Conservation (phyloP, 2,888 invertebrate species). For the Didymodactylos carnosus region DNA sequence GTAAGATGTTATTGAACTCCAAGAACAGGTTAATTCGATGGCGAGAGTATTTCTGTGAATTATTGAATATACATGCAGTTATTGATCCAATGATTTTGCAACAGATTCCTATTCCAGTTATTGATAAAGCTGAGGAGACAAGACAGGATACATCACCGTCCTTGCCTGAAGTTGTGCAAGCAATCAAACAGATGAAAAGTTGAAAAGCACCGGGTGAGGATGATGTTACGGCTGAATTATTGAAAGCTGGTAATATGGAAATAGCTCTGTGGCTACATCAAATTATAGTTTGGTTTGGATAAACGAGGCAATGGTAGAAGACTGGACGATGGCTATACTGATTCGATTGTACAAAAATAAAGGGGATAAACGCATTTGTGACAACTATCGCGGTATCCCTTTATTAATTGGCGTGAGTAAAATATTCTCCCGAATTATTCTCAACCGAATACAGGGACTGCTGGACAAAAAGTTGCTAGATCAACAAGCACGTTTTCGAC, state of each 20-base stretch:
- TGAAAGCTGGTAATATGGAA: background rate
- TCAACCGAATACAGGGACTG: background rate
- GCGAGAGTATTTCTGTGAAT: background rate
- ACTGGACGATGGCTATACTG: background rate
- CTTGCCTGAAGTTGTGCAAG: background rate
- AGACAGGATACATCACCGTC: background rate
- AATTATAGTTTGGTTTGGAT: background rate
- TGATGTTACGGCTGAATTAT: background rate
- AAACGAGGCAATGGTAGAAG: background rate
- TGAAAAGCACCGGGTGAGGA: background rate
- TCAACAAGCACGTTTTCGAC: background rate
- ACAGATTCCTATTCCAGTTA: background rate
- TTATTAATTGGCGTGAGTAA: background rate
- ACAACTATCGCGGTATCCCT: background rate
- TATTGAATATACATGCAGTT: background rate
- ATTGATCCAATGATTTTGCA: background rate
- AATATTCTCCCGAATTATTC: background rate
- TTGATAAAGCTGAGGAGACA: background rate
- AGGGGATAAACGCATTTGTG: too few species aligned
- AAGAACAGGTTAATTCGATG: background rate
- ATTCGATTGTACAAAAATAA: background rate
- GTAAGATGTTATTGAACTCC: background rate
- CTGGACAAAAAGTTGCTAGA: background rate
- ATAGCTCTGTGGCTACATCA: background rate
- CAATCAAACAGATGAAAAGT: background rate